Conservation (phyloP, 1,140 invertebrate species). For the Pteromalus puparum region DNA sequence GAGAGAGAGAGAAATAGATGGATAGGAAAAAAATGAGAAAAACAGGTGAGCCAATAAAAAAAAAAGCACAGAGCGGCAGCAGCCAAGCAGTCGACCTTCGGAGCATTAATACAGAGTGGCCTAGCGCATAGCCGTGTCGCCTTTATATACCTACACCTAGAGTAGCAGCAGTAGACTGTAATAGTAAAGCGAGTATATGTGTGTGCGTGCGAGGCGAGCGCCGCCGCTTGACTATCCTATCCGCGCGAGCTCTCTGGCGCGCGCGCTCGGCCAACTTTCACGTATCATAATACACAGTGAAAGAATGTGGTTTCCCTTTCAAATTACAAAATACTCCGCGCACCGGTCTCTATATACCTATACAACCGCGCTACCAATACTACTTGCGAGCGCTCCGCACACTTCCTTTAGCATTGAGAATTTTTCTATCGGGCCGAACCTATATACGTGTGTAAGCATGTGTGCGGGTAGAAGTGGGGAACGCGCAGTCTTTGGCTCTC, state of each 20-base stretch:
- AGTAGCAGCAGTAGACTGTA: not conserved
- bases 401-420: constrained; percentile 61
- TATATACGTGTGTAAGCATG: not conserved
- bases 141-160: not conserved
- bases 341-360: constrained; percentile 31
- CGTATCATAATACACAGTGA: constrained; percentile 73
- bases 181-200: constrained; percentile 60
- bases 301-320: constrained; percentile 74
- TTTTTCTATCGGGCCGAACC: constrained; percentile 46
- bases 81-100: constrained; percentile 69
- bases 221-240: constrained; percentile 7
- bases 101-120: constrained; percentile 33
- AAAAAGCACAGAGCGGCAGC: constrained; percentile 58
- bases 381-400: constrained; percentile 40
- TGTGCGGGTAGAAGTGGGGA: not conserved
- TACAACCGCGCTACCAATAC: constrained; percentile 15
- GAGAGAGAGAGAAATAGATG: not conserved
- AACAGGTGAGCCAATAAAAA: constrained; percentile 21
- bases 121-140: not conserved
- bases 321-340: constrained; percentile 71
- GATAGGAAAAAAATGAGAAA: not conserved
- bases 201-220: not conserved
- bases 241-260: not conserved
- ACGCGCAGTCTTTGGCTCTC: not conserved
- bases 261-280: constrained; percentile 68